phyloP scores from a whole-genome alignment of 2,888 invertebrate species.

The Patella depressa region DNA sequence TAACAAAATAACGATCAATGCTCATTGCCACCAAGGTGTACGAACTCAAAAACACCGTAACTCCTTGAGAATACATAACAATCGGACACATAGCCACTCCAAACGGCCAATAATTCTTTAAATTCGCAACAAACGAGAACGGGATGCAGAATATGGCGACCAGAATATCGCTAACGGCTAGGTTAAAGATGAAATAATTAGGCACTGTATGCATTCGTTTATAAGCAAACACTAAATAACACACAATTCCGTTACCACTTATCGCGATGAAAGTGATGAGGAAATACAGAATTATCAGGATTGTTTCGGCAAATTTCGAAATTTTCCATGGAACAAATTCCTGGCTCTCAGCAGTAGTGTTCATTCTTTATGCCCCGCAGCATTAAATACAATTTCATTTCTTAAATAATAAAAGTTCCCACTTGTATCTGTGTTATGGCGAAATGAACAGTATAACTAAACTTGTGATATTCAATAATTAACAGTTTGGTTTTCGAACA shows the following conservation, averaged over 20 bases:
- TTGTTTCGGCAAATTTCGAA: conserved; percentile 52
- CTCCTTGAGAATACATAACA: conserved; percentile 83
- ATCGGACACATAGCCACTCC: conserved; percentile 84
- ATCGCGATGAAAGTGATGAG: conserved; percentile 61
- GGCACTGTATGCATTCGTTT: conserved; percentile 65
- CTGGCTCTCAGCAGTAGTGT: conserved; percentile 6
- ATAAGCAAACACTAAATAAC: conserved; percentile 49
- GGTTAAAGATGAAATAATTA: conserved; percentile 51
- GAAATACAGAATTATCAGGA: conserved; percentile 65
- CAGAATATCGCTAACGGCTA: conserved; percentile 55
- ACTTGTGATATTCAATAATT: no score
- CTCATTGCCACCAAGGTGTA: conserved; percentile 92
- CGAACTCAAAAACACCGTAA: conserved; percentile 79
- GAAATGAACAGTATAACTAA: no score
- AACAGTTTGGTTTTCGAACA: no score
- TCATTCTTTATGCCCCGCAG: background rate
- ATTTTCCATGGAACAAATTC: conserved; percentile 28
- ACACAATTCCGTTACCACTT: conserved; percentile 58
- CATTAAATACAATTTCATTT: no score
- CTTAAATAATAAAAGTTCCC: no score
- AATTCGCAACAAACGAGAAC: conserved; percentile 79
- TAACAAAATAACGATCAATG: conserved; percentile 89
- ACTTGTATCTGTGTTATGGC: no score
- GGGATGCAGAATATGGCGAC: conserved; percentile 70
- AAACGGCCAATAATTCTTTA: conserved; percentile 89